Conservation (phyloP, 2,797 vertebrate species). For the Acrocephalus scirpaceus region DNA sequence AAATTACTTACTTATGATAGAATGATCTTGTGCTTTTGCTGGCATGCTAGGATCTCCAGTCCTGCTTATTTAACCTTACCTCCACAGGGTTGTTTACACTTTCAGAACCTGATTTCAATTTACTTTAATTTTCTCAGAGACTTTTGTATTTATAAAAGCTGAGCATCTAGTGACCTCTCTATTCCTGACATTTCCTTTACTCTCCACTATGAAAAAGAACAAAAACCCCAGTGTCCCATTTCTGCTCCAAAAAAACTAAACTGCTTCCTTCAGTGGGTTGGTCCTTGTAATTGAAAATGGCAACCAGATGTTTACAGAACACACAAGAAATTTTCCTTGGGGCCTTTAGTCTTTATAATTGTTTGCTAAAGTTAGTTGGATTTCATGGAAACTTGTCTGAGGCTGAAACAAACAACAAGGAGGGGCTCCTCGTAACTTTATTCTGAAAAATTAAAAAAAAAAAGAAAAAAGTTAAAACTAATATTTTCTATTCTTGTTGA, state of each 20-base stretch:
- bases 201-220: conserved; percentile 69
- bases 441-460: not conserved
- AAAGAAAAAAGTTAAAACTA: not conserved
- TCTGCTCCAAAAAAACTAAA: conserved; percentile 75
- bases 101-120: conserved; percentile 74
- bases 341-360: conserved; percentile 62
- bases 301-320: conserved; percentile 85
- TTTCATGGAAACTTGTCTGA: conserved; percentile 69
- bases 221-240: conserved; percentile 75
- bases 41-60: conserved; percentile 52
- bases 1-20: conserved; percentile 54
- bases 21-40: conserved; percentile 68
- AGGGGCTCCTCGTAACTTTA: not conserved
- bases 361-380: conserved; percentile 67
- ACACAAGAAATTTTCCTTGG: conserved; percentile 59
- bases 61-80: conserved; percentile 78
- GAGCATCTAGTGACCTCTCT: conserved; percentile 75
- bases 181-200: conserved; percentile 73
- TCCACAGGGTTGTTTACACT: conserved; percentile 74
- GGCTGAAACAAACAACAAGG: conserved; percentile 18
- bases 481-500: not conserved
- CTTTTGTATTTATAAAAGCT: conserved; percentile 77
- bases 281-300: conserved; percentile 78
- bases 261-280: conserved; percentile 79
- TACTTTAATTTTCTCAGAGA: conserved; percentile 75